Base-by-base conservation (phyloP, 2,797 vertebrate genomes). In the Apogon talboti region DNA sequence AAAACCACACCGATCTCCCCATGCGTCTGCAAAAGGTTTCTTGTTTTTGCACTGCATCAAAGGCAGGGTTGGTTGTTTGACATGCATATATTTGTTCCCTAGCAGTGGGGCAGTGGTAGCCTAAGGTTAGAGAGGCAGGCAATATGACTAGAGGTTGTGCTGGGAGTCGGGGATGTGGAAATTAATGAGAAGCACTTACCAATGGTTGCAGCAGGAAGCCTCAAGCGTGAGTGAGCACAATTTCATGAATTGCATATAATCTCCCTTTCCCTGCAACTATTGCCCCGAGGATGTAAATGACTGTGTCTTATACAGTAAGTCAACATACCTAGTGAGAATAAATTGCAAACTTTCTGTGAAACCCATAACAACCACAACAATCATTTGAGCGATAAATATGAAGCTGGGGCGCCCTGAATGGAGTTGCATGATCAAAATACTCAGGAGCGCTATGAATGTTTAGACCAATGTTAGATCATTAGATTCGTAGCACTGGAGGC, bases 111-210 rank as follows among this genome's bases (percentile, higher is more conserved):
- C 60, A 61, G 46, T 53, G 51, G 45, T 68, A 66, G 77, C 69
- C 70, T 49, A 9, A 62, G 74, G 79, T 71, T 74, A 76, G 57
- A 66, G 53, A 72, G 66, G 41, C 67, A 54, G 28, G 54, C 59
- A 66, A 66, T 59, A 41, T 66, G 69, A 69, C 57, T 73, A 24
- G 41, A 62, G 71, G 71, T 79, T 82, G 65, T 49, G 56, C 58
- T 48, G 24, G 58, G 78, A 71, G 64, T 78, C 55, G 78, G 59
- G 51, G 52, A 50, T 59, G 69, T 68, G 61, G 69, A 87, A 83
- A 86, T 87, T 74, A 89, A 90, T 85, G 70, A 80, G 75, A 74
- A 79, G 66, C 48, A 46, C 53, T 86, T 88, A 76, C 71, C 42
- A 55, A 49, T 46, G 55, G 69, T 82, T 87, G 75, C 60, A 85